These are phyloP conservation scores for Corythaeola cristata DNA, from an alignment of 2,113 vertebrate species.

Conservation along the genomic window DNA sequence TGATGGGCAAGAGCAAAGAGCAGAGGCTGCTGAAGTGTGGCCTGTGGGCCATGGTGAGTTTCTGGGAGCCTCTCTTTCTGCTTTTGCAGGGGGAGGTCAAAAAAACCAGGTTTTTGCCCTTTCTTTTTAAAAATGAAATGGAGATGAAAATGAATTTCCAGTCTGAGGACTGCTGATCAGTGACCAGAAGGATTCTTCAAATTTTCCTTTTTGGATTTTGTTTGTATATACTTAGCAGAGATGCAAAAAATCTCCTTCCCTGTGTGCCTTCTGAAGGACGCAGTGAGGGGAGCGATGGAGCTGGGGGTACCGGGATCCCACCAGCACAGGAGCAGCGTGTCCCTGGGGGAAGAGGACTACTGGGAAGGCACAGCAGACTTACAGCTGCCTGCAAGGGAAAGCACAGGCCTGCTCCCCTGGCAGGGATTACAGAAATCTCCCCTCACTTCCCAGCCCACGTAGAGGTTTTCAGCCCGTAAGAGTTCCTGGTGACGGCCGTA, in stretches of 20 bases:
- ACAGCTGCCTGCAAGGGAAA: background rate
- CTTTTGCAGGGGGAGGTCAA: background rate
- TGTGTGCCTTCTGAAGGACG: background rate
- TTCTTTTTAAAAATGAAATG: background rate
- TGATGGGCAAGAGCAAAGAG: background rate
- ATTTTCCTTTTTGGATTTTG: background rate
- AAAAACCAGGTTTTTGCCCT: background rate
- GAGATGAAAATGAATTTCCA: background rate
- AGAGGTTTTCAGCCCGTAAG: background rate
- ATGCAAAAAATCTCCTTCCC: background rate
- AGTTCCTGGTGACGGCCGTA: background rate
- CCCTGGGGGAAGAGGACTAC: rapidly evolving
- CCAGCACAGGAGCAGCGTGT: rapidly evolving
- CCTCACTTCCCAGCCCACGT: background rate
- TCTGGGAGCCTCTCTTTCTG: background rate
- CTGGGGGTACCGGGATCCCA: background rate
- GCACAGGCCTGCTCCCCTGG: background rate
- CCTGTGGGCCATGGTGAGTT: background rate
- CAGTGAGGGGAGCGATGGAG: background rate
- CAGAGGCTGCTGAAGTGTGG: background rate
- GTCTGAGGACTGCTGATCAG: background rate
- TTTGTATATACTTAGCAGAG: background rate
- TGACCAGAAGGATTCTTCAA: background rate
- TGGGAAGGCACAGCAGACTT: background rate
- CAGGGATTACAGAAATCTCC: background rate